Base-by-base conservation (phyloP, 1,140 invertebrate species). In the Meteorus sp. region DNA sequence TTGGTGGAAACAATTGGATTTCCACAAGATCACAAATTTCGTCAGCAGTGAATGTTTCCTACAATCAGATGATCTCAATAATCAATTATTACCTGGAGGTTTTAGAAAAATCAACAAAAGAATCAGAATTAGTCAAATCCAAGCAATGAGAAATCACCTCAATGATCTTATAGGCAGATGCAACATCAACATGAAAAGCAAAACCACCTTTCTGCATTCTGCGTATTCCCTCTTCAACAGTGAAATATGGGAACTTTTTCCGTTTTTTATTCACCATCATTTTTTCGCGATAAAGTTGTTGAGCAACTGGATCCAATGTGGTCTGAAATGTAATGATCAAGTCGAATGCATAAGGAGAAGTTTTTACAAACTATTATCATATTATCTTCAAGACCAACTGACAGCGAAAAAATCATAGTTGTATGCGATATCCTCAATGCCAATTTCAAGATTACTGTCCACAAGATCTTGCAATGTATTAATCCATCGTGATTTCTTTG, bases 341-440 rank as follows among this genome's bases (percentile, higher is more conserved):
- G 29, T 52, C 3, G 1, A 31, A n/a, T 13, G 31, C 1, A 8
- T 37, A 31, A 1, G 20, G 29, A 3, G 25, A 17, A 51, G 19
- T 31, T 5, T 20, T 48, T 44, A 13, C 43, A 20, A 23, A 17
- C 6, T 39, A 13, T 22, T 22, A 15, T n/a, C 22, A n/a, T n/a
- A 33, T 33, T 13, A 29, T 8, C n/a, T n/a, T 39, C 3, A 17
- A 23, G 8, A 41, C 13, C 1, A 25, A 2, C 67, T 62, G 68
- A 88, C 87, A 71, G 77, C 75, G 63, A 89, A 86, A 72, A 80
- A 87, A 63, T 88, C 83, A 29, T 75, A 78, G 57, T 84, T 84
- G 62, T 89, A 89, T 1, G 81, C 65, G 23, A 84, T 82, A 64
- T 89, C 83, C 67, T 88, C 85, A 11, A 84, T 78, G 15, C 85